Evolutionary conservation across 2,888 invertebrate genomes (phyloP).

Genomic region (Ophion costatus): DNA sequence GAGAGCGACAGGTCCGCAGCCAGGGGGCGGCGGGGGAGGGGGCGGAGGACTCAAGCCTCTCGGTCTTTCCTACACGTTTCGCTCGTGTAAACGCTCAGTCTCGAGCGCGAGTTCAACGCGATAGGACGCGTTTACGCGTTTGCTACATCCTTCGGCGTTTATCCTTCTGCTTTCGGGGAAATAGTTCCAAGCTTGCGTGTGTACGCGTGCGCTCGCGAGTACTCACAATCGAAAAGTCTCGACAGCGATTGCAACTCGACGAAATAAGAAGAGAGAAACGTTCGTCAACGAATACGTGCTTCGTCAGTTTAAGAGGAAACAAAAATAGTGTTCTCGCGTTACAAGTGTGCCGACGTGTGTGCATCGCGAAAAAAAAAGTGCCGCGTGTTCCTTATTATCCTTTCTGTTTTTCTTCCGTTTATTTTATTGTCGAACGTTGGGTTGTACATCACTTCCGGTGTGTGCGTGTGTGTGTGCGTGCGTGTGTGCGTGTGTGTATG

Average conservation of each 20-base stretch:
- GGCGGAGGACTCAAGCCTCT: conserved; percentile 46
- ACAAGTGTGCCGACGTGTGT: conserved; percentile 25
- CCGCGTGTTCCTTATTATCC: conserved; percentile 2
- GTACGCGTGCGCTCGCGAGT: conserved; percentile 31
- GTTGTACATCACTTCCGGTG: conserved; percentile 31
- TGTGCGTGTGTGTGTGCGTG: neutral
- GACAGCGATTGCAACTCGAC: neutral
- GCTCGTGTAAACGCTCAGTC: conserved; percentile 71
- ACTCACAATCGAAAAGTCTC: conserved; percentile 5
- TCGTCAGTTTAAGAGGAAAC: conserved; percentile 10
- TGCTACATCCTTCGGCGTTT: conserved; percentile 9
- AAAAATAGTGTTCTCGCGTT: conserved; percentile 23
- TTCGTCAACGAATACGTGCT: neutral
- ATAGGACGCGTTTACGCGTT: conserved; percentile 66
- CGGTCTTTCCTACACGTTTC: conserved; percentile 15
- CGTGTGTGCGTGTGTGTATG: neutral
- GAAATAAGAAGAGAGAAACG: neutral
- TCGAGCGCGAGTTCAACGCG: conserved; percentile 77
- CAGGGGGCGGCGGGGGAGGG: neutral
- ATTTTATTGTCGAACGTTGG: conserved; percentile 4
- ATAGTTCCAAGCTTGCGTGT: conserved; percentile 17
- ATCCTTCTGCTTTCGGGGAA: conserved; percentile 19
- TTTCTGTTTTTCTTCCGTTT: conserved; percentile 4
- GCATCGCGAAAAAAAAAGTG: conserved; percentile 11
- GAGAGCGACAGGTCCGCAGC: neutral